Base-by-base conservation (phyloP, 2,113 vertebrate species). In the Grammomys surdaster region DNA sequence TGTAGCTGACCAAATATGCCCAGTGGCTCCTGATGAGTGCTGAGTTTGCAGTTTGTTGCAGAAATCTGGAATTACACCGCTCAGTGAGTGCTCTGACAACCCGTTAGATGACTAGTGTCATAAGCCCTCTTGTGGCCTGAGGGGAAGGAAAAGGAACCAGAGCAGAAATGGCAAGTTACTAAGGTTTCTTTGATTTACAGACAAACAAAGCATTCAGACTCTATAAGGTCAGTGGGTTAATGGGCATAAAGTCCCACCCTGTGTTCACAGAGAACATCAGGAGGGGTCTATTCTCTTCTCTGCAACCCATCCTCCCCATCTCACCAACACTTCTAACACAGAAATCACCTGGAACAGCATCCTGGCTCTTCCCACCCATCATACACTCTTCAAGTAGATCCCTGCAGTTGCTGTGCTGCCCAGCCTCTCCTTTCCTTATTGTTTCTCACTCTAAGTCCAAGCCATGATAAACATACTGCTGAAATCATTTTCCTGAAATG, bases 151-250 rank as follows among this genome's bases (percentile, higher is more conserved):
- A 7, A 77, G 7, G n/a, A 84, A 89, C 28, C 20, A 1, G 9
- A 94, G 73, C 60, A 63, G 67, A 86, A 70, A 63, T 16, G 75
- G 82, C 60, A 93, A 95, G 43, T 86, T 65, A 93, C 48, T 60
- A 89, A 92, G 78, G 58, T 65, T 91, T 81, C 77, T 40, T 14
- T 13, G 72, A 81, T 77, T 86, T 9, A 17, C 81, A 51, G 31
- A 58, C 54, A 92, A 46, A 69, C 31, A 58, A 58, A 93, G 51
- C 81, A 88, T 82, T 95, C 48, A 28, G 22, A 69, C 87, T 87
- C 69, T 67, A n/a, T 20, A 28, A 94, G 93, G 67, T 88, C 67
- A 88, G 40, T 56, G n/a, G 70, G n/a, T 77, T 58, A 86, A 80
- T 36, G 24, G 24, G 90, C 84, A 90, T 48, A 82, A 91, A 94